A percentile compares a stretch with the other conserved stretches of the same genome.
Conservation (phyloP, 2,888 invertebrate genomes). For the Lysandra coridon region DNA sequence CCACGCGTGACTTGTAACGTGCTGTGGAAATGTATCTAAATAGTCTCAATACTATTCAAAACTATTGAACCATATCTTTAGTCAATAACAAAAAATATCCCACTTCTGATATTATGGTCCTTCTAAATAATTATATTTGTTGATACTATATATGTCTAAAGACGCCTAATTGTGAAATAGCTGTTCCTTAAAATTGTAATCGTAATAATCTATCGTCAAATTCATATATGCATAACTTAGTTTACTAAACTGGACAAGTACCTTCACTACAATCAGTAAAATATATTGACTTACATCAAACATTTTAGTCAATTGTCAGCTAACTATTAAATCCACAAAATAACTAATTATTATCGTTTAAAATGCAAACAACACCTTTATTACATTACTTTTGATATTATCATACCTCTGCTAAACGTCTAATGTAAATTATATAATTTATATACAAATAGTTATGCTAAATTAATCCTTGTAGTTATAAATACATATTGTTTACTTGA, state of each 20-base stretch:
- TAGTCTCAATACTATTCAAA: background rate
- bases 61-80: background rate
- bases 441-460: conserved; percentile 52
- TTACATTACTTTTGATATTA: conserved; percentile 33
- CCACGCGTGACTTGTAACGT: conserved; percentile 11
- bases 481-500: conserved; percentile 75
- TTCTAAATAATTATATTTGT: background rate
- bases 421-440: conserved; percentile 39
- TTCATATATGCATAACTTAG: background rate
- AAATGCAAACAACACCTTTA: background rate
- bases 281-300: no score
- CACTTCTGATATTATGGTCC: conserved; percentile 3
- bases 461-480: conserved; percentile 74
- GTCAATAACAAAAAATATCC: conserved; percentile 3
- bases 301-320: no score
- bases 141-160: background rate
- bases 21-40: conserved; percentile 15
- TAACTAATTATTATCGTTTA: no score
- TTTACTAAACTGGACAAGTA: background rate
- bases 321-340: no score
- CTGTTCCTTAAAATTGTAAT: background rate
- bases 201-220: background rate
- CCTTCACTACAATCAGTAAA: no score
- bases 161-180: background rate
- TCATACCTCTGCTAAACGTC: conserved; percentile 51